phyloP scores from a whole-genome alignment of 2,797 vertebrate genomes.

The Clarias pachynema region DNA sequence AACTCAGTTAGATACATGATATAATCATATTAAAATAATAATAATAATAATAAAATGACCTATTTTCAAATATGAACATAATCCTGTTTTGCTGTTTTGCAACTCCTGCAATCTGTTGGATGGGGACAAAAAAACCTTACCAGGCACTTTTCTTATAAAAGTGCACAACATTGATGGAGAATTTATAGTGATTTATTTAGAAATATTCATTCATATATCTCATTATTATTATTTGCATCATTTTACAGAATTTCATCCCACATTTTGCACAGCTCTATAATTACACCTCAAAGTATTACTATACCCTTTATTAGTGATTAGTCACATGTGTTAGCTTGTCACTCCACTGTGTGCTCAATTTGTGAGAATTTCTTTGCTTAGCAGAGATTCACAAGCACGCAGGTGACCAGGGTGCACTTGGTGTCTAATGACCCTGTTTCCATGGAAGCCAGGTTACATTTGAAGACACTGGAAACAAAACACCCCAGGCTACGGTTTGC shows the following conservation, averaged over 20 bases:
- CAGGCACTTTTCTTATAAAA: background rate
- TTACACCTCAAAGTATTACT: background rate
- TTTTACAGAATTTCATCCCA: background rate
- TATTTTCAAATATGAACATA: background rate
- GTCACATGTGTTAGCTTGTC: constrained; percentile 20
- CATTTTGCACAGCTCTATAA: background rate
- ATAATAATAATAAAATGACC: background rate
- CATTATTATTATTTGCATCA: background rate
- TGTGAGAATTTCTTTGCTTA: constrained; percentile 48
- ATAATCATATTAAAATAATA: background rate
- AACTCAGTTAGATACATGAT: background rate
- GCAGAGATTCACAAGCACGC: constrained; percentile 41
- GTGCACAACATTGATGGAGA: background rate
- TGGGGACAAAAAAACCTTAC: too few relatives aligned
- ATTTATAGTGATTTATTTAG: background rate
- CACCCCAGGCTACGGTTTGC: constrained; percentile 61
- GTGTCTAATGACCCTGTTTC: constrained; percentile 70
- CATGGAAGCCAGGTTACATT: constrained; percentile 75
- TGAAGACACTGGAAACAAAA: constrained; percentile 58
- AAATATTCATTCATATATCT: background rate
- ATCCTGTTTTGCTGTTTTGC: too few relatives aligned
- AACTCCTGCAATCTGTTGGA: background rate
- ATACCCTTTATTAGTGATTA: constrained; percentile 19
- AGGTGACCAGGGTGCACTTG: constrained; percentile 44
- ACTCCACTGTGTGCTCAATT: constrained; percentile 20